Evolutionary conservation across 2,113 vertebrate species (phyloP), one percentile per base, ranked within the genome.

Genomic region (Ia io): DNA sequence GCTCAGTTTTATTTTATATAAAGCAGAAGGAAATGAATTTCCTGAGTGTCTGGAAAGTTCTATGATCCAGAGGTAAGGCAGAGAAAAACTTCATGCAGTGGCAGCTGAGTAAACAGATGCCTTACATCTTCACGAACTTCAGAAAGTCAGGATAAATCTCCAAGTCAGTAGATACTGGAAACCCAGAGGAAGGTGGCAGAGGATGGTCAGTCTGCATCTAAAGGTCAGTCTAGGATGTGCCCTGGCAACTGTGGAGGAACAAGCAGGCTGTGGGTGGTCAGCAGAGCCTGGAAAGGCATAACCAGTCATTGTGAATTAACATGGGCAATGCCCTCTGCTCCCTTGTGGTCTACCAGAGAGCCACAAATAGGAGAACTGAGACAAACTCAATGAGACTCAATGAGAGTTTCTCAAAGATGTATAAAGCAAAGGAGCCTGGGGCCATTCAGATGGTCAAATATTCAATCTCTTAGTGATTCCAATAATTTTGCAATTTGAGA

Each of bases 171-270:
- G 2, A n/a, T 30, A 2, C 5, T 49, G 30, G 42, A 65, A 65
- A 84, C 18, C 30, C 6, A 35, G 35, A 71, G 1, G 4, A 65
- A 30, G 17, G 6, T 35, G 40, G 9, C 32, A 17, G 8, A 74
- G 25, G 17, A 12, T 11, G 42, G 10, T 42, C 32, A 35, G 3
- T 17, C 4, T 89, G n/a, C 16, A 22, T 25, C 18, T 65, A 11
- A 28, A n/a, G 3, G 23, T 23, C 0, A 1, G 25, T 9, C 12
- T 4, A 25, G 14, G 18, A 44, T 8, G 2, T 3, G 2, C 1
- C 71, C 28, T 20, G 35, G 8, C 5, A 13, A 13, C 22, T 17
- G 1, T 40, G 4, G 20, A 30, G 47, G n/a, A 40, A 3, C 20
- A 11, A 30, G 16, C 9, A 25, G 6, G 8, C 35, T 77, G 7